Conservation (phyloP, 2,888 invertebrate genomes). For the Amphipoea lucens region DNA sequence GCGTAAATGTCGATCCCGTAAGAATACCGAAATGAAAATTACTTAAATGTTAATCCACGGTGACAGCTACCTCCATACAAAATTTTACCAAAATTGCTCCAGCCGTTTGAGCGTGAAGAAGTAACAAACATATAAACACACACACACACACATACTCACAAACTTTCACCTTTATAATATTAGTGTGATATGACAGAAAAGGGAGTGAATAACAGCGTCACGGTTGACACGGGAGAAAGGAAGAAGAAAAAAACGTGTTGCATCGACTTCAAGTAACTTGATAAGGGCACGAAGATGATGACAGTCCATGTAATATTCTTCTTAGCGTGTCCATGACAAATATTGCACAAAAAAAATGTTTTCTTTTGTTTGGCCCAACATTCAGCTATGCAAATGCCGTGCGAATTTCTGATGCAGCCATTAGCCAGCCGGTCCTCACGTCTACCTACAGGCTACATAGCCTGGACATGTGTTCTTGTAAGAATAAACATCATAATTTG, state of each 20-base stretch:
- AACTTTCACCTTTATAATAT: too few relatives aligned
- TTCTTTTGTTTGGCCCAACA: neutral
- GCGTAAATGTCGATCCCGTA: too few relatives aligned
- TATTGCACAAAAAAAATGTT: neutral
- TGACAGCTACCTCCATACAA: too few relatives aligned
- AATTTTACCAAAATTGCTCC: too few relatives aligned
- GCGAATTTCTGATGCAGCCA: neutral
- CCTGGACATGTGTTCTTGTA: neutral
- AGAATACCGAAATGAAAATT: too few relatives aligned
- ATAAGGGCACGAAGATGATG: neutral
- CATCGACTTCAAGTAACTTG: neutral
- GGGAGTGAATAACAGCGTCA: neutral
- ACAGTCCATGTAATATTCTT: neutral
- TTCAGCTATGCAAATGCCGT: neutral
- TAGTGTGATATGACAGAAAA: neutral
- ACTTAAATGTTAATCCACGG: too few relatives aligned
- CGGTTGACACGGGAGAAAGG: neutral
- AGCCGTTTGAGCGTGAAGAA: too few relatives aligned
- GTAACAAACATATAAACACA: too few relatives aligned
- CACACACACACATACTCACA: too few relatives aligned
- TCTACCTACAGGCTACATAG: neutral
- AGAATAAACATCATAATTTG: neutral
- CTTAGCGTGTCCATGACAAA: neutral
- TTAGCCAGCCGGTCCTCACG: neutral
- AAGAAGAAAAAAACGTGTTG: neutral